Base-by-base conservation (phyloP, 1,140 invertebrate genomes). In the Saccostrea cuccullata region DNA sequence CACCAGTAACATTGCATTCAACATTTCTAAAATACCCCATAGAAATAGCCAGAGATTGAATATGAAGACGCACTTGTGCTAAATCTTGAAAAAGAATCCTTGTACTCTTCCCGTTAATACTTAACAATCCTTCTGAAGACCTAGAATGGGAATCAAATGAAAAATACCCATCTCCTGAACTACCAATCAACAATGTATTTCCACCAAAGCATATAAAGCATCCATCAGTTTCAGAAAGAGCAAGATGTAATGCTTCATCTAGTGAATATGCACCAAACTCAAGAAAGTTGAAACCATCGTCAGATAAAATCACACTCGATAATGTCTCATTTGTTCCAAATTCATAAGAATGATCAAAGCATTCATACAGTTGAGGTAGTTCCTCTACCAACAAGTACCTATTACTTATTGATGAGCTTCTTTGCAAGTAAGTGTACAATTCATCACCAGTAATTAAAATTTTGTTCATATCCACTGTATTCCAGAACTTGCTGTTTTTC, bases 101-200 rank as follows among this genome's bases (percentile, higher is more conserved):
- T 47, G 47, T 82, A 82, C 82, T 82, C 36, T 82, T 86, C 9
- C 82, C 82, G 0, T 17, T 82, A 17, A 55, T 36, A 82, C 15
- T 47, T 15, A 82, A 40, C 26, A 40, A 82, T 2, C 73, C 73
- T 30, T 26, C 17, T 5, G 73, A 82, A 26, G 26, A 13, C 40
- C 82, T 82, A 36, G 82, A 30, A 12, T 82, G 82, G 2, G 82
- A 82, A 82, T 82, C 82, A 82, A 82, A 82, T 23, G 26, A 20
- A 36, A 47, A 82, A 82, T 40, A 82, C 6, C 82, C 47, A 82
- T 55, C 15, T 17, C 40, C 26, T 55, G 15, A 15, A 40, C 26
- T 82, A 17, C 36, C 47, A 40, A 82, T 55, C 17, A 82, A 36
- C 30, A 36, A 36, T 36, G 30, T 36, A 36, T 36, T 36, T 36